A percentile compares a stretch with the other conserved stretches of the same genome.
phyloP scores from a whole-genome alignment of 64 coral and sea anemone species.

The Montipora sp. region DNA sequence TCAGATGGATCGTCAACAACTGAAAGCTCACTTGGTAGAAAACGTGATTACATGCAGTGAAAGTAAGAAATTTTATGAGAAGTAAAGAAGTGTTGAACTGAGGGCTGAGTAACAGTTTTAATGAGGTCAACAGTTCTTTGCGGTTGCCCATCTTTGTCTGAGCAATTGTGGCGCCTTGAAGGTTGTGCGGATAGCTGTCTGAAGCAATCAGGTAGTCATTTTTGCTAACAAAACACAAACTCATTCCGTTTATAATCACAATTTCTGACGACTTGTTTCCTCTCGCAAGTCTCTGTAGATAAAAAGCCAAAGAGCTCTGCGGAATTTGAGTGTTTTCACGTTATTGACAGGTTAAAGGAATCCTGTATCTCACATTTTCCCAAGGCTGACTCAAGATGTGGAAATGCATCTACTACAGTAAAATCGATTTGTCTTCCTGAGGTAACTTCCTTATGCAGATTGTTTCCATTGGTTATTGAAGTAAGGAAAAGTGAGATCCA shows the following conservation, averaged over 20 bases:
- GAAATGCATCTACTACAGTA: neutral
- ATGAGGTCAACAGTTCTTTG: too few relatives aligned
- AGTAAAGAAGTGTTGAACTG: too few relatives aligned
- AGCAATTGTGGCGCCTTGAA: slow-evolving; percentile 16
- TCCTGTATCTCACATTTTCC: slow-evolving; percentile 40
- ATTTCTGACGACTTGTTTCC: slow-evolving; percentile 39
- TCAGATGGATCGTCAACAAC: too few relatives aligned
- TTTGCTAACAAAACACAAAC: slow-evolving; percentile 48
- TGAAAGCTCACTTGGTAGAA: too few relatives aligned
- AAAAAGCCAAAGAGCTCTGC: slow-evolving; percentile 58
- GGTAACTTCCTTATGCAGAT: neutral
- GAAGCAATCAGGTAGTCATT: slow-evolving; percentile 31
- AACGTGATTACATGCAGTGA: too few relatives aligned
- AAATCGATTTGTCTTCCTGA: neutral
- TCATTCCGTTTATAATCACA: slow-evolving; percentile 54
- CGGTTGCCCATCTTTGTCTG: slow-evolving; percentile 13
- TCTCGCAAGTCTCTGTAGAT: slow-evolving; percentile 51
- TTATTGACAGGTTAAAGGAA: slow-evolving; percentile 34
- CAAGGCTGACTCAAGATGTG: neutral
- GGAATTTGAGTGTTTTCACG: slow-evolving; percentile 48
- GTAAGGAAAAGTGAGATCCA: neutral
- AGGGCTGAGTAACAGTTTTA: too few relatives aligned
- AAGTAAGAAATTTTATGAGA: too few relatives aligned
- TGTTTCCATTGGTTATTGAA: neutral
- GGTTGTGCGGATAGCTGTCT: slow-evolving; percentile 54